Percentiles rank a stretch among this genome's conserved stretches.
Conservation (phyloP, 2,888 invertebrate species). For the Tanaodytes sp. region DNA sequence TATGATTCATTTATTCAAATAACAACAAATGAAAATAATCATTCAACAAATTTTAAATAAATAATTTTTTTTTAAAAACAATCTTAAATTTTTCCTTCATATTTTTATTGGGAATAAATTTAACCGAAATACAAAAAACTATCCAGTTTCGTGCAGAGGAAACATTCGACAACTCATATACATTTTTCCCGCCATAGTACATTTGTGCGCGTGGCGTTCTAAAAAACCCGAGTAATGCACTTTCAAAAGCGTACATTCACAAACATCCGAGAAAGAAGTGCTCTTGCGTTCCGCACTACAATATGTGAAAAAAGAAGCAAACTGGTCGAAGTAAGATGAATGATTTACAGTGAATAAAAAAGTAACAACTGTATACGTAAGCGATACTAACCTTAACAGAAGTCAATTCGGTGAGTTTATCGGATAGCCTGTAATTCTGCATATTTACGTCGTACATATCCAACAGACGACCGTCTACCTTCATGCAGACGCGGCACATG, state of each 20-base stretch:
- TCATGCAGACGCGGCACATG: slow-evolving; percentile 71
- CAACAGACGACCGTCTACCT: slow-evolving; percentile 64
- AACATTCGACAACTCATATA: background rate
- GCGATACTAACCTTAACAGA: slow-evolving; percentile 60
- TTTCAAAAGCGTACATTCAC: background rate
- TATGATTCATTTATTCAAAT: too few relatives aligned
- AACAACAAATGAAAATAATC: too few relatives aligned
- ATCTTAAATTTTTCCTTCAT: too few relatives aligned
- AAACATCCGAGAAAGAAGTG: too few relatives aligned
- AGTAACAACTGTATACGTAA: slow-evolving; percentile 30
- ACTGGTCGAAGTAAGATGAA: background rate
- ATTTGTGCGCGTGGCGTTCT: slow-evolving; percentile 14
- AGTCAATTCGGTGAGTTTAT: slow-evolving; percentile 67
- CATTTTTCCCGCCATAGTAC: slow-evolving; percentile 19
- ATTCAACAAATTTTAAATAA: too few relatives aligned
- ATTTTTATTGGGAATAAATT: too few relatives aligned
- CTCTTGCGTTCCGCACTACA: too few relatives aligned
- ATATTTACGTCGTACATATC: slow-evolving; percentile 66
- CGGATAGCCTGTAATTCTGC: slow-evolving; percentile 62
- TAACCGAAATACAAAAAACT: too few relatives aligned
- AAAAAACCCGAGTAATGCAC: background rate
- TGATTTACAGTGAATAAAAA: slow-evolving; percentile 11
- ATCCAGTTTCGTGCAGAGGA: too few relatives aligned
- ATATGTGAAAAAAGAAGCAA: slow-evolving; percentile 3
- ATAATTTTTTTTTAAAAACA: too few relatives aligned